Percentiles rank a stretch among this genome's conserved stretches.
Evolutionary conservation across 2,113 vertebrate species (phyloP).

Genomic region (Xiphophorus maculatus): DNA sequence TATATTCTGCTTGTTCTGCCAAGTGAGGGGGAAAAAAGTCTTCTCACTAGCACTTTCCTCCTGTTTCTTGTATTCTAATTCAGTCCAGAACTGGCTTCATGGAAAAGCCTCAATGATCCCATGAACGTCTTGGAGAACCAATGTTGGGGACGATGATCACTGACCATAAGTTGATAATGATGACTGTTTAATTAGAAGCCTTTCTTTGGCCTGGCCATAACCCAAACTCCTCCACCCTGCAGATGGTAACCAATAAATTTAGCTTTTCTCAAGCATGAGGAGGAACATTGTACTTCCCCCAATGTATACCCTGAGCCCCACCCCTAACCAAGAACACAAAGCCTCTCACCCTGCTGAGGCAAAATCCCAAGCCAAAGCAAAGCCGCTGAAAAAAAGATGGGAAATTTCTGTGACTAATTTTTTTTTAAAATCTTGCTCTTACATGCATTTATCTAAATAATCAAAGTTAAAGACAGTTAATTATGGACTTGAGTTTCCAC

Average conservation of each 20-base stretch:
- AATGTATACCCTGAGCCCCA: slow-evolving; percentile 65
- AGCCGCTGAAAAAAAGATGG: slow-evolving; percentile 15
- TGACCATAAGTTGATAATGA: slow-evolving; percentile 84
- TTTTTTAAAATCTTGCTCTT: not conserved
- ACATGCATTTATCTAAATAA: not conserved
- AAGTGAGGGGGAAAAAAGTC: slow-evolving; percentile 57
- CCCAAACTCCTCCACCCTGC: slow-evolving; percentile 83
- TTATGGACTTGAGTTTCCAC: not conserved
- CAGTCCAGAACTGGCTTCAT: slow-evolving; percentile 69
- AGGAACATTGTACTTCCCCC: slow-evolving; percentile 70
- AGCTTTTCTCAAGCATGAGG: slow-evolving; percentile 75
- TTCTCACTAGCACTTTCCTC: slow-evolving; percentile 72
- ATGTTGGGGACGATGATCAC: slow-evolving; percentile 77
- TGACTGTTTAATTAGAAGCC: slow-evolving; percentile 87
- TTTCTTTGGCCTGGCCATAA: slow-evolving; percentile 79
- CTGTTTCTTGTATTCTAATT: slow-evolving; percentile 78
- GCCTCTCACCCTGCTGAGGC: slow-evolving; percentile 60
- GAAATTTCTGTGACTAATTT: not conserved
- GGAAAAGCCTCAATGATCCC: slow-evolving; percentile 75
- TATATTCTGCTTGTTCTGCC: slow-evolving; percentile 69
- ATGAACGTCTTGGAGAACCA: slow-evolving; percentile 78
- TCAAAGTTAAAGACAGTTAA: too few species aligned
- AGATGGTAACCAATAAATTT: slow-evolving; percentile 85
- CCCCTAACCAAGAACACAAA: slow-evolving; percentile 75
- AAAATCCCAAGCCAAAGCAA: slow-evolving; percentile 42